Percentiles rank a stretch among this genome's conserved stretches.
phyloP scores from a whole-genome alignment of 2,113 vertebrate species.

The Varanus salvator region DNA sequence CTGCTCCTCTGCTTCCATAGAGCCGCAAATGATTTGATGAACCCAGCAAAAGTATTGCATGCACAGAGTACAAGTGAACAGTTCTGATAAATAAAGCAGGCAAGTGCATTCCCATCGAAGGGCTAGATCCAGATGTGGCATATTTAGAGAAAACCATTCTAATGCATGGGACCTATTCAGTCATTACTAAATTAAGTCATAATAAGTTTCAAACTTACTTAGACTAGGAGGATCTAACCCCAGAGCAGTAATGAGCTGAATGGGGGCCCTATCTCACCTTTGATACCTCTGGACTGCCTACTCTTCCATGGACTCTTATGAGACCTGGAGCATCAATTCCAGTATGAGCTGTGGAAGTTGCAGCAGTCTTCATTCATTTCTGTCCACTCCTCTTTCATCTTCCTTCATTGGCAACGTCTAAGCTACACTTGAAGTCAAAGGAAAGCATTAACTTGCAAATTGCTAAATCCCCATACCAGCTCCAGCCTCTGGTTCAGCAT shows the following conservation, averaged over 20 bases:
- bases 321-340: not conserved
- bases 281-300: not conserved
- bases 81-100: not conserved
- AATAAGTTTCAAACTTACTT: too few relatives aligned
- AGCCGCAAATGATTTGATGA: not conserved
- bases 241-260: not conserved
- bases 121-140: too few relatives aligned
- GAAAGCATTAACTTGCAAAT: not conserved
- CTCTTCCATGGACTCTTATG: not conserved
- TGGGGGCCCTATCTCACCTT: not conserved
- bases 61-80: not conserved
- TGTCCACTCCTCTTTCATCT: not conserved
- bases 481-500: not conserved
- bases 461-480: too few relatives aligned
- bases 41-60: not conserved
- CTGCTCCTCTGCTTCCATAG: not conserved
- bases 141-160: too few relatives aligned
- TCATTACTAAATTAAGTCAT: too few relatives aligned
- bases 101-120: not conserved
- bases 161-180: too few relatives aligned
- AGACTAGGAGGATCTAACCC: not conserved
- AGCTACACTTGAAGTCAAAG: not conserved
- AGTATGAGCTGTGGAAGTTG: not conserved
- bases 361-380: not conserved
- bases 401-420: not conserved